Conservation (phyloP, 2,888 invertebrate genomes). For the Piscicola geometra region DNA sequence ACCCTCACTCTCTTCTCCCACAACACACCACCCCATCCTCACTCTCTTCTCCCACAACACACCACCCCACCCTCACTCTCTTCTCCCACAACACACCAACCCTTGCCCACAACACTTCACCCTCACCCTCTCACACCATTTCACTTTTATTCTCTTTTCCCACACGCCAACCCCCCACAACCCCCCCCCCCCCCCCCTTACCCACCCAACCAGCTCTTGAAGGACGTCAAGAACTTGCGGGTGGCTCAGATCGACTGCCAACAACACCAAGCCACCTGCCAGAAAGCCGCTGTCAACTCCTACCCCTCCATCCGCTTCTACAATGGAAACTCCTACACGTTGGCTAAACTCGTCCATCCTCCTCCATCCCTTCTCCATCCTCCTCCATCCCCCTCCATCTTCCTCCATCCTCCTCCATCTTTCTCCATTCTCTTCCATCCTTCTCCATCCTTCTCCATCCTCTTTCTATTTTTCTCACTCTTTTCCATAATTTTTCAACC, state of each 20-base stretch:
- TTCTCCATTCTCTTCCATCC: neutral
- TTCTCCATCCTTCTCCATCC: neutral
- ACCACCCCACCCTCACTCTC: no score
- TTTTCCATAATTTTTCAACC: neutral
- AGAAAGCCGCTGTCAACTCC: slow-evolving; percentile 61
- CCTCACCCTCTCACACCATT: neutral
- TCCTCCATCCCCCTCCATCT: neutral
- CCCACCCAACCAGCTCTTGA: slow-evolving; percentile 49
- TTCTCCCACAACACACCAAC: neutral
- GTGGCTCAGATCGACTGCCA: slow-evolving; percentile 69
- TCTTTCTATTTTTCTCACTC: neutral
- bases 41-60: neutral
- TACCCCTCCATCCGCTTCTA: slow-evolving; percentile 70
- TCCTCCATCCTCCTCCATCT: neutral
- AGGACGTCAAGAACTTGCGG: slow-evolving; percentile 59
- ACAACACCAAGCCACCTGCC: slow-evolving; percentile 61
- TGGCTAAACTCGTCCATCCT: neutral
- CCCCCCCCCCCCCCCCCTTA: neutral
- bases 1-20: no score
- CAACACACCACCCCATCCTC: neutral
- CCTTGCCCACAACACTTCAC: neutral
- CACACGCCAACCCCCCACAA: neutral
- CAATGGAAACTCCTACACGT: slow-evolving; percentile 43
- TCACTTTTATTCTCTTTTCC: neutral
- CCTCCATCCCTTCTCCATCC: neutral